A percentile compares a stretch with the other conserved stretches of the same genome.
These are phyloP conservation scores for Malurus cyaneus DNA, from an alignment of 2,113 vertebrate genomes.

Conservation along the genomic window DNA sequence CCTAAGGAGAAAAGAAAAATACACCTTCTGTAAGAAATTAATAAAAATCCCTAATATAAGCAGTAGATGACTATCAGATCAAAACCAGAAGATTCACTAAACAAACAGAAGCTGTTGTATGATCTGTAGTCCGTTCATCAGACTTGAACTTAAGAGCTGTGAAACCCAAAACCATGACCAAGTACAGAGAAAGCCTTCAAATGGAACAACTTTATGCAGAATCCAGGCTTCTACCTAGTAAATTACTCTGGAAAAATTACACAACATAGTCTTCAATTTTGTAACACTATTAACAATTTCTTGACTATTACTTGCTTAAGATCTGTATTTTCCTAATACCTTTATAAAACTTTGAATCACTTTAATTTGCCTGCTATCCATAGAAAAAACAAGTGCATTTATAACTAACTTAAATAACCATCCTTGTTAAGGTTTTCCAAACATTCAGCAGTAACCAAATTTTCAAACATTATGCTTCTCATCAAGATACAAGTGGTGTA, in stretches of 20 bases:
- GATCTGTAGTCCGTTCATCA: not conserved
- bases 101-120: not conserved
- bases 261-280: not conserved
- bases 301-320: not conserved
- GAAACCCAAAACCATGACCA: not conserved
- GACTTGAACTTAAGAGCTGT: not conserved
- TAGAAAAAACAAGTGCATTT: not conserved
- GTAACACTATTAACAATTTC: not conserved
- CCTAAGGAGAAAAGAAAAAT: conserved; percentile 69
- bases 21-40: not conserved
- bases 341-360: not conserved
- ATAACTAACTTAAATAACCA: not conserved
- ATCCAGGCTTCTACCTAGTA: not conserved
- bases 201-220: not conserved
- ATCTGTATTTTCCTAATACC: not conserved
- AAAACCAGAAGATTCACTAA: not conserved
- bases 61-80: not conserved
- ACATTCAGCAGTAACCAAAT: not conserved
- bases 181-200: not conserved
- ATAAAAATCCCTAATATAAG: not conserved
- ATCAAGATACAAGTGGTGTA: not conserved
- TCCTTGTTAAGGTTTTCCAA: not conserved
- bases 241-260: not conserved
- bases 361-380: not conserved
- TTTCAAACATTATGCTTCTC: not conserved